phyloP scores from a whole-genome alignment of 2,797 vertebrate genomes.

The Melanotaenia parkinsoni region DNA sequence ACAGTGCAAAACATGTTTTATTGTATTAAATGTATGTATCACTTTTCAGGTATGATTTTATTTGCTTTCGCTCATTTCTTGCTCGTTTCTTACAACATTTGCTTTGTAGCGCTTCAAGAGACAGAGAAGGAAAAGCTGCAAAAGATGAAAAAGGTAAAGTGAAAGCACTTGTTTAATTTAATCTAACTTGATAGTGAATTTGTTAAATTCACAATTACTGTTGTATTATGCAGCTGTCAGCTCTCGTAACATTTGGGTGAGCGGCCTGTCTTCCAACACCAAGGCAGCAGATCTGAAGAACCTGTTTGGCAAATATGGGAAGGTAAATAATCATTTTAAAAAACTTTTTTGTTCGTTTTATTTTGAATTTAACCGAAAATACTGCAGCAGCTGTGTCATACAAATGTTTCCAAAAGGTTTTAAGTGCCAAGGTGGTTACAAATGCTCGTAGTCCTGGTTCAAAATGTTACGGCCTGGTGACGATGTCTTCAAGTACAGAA shows the following conservation, averaged over 20 bases:
- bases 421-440: constrained; percentile 97
- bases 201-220: not conserved
- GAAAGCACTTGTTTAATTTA: not conserved
- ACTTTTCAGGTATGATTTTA: constrained; percentile 58
- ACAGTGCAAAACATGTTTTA: constrained; percentile 46
- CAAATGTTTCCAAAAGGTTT: constrained; percentile 82
- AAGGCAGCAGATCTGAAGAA: constrained; percentile 99
- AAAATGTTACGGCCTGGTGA: constrained; percentile 97
- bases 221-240: constrained; percentile 77
- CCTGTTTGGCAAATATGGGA: constrained; percentile 98
- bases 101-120: constrained; percentile 92
- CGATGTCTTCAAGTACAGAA: constrained; percentile 95
- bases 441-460: constrained; percentile 97
- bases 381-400: not conserved
- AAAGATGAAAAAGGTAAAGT: constrained; percentile 97
- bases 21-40: constrained; percentile 71
- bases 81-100: constrained; percentile 82
- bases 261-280: constrained; percentile 96
- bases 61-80: constrained; percentile 73
- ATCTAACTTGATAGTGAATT: not conserved
- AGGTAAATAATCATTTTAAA: constrained; percentile 81
- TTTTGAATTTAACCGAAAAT: not conserved
- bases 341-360: too few species aligned
- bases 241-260: constrained; percentile 96
- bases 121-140: constrained; percentile 92